phyloP scores from a whole-genome alignment of 2,113 vertebrate species.

The Vidua macroura region DNA sequence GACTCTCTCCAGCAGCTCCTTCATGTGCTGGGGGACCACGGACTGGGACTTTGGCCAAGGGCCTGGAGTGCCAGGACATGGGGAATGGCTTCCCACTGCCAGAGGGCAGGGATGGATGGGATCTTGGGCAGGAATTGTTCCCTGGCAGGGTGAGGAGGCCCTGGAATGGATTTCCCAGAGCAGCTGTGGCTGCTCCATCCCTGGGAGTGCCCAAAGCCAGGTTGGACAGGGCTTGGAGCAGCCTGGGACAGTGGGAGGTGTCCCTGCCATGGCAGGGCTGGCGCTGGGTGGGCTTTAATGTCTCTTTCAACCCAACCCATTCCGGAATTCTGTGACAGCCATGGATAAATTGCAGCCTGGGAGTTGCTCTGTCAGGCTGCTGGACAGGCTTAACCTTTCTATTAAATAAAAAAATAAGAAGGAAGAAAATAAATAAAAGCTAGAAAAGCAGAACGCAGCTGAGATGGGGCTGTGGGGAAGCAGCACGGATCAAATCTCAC shows the following conservation, averaged over 20 bases:
- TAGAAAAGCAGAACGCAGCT: background rate
- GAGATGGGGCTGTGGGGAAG: background rate
- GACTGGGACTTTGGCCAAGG: background rate
- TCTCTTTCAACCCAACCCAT: background rate
- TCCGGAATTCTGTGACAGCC: no score
- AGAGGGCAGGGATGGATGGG: background rate
- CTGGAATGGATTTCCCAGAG: background rate
- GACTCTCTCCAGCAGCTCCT: background rate
- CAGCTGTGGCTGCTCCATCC: background rate
- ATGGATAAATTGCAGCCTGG: background rate
- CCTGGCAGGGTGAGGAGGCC: background rate
- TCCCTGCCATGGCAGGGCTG: background rate
- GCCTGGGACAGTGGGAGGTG: background rate
- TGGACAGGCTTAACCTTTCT: background rate
- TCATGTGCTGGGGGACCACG: no score
- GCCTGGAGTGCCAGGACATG: background rate
- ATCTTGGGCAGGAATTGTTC: fast-evolving
- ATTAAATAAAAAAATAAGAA: no score
- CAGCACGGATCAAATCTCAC: fast-evolving
- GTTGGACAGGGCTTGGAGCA: background rate
- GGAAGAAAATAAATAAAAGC: background rate
- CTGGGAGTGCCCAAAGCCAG: background rate
- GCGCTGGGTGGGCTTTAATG: fast-evolving
- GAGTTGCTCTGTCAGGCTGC: background rate
- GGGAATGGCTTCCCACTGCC: background rate